Evolutionary conservation across 2,797 vertebrate genomes (phyloP), one percentile per base, ranked within the genome.

Genomic region (Tapera naevia): DNA sequence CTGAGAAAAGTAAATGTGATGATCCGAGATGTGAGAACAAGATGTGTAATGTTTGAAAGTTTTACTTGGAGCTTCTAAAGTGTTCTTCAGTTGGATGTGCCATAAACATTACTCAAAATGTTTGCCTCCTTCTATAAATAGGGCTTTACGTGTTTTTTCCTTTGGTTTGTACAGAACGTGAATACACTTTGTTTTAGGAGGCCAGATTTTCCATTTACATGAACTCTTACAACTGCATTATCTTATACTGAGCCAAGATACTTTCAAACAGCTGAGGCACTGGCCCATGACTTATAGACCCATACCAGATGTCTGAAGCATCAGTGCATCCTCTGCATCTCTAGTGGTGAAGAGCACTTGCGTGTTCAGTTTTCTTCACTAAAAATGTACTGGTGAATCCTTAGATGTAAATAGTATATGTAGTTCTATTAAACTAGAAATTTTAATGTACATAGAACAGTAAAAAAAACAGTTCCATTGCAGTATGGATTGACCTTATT

Each of bases 121-220:
- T 66, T 84, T 86, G 48, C 35, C 16, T 11, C 21, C 19, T 62
- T 39, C 74, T 91, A 35, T 94, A 93, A 90, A 87, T 93, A 94
- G 67, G 21, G 7, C 48, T 90, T 94, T 93, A 64, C 53, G 30
- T 88, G 70, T 53, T 51, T 82, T 81, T 43, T 89, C 11, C 46
- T 81, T 90, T 66, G 33, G 39, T 80, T 76, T 88, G 80, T 94
- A 37, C 41, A 64, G 56, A 94, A 70, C 74, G 75, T 84, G 90
- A 93, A 90, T 65, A 75, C 37, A 57, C 78, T 93, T 87, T 70
- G 33, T 80, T 95, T 67, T 62, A 80, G 66, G 56, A 83, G 78
- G 78, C 76, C 64, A 84, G 56, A 88, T 76, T 86, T 88, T 90
- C 64, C 74, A 88, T 88, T 91, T 90, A 61, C 48, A 21, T 50